Base-by-base conservation (phyloP, 1,140 invertebrate genomes). In the Drosophila tristis region DNA sequence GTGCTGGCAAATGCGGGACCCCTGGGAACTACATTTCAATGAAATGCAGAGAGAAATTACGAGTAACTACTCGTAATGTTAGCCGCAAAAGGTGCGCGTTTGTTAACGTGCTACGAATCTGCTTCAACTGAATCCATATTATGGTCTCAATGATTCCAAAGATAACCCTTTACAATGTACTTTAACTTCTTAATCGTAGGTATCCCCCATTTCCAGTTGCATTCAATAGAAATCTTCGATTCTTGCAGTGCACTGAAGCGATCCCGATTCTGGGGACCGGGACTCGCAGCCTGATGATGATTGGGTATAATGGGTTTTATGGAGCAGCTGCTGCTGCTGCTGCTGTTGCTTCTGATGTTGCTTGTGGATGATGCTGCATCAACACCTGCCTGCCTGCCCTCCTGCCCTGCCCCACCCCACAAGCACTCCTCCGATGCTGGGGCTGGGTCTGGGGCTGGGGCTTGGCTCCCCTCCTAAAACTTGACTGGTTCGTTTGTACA, bases 241-340 rank as follows among this genome's bases (percentile, higher is more conserved):
- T 65, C 20, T 15, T 23, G 7, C 0, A 59, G 71, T 75, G 72
- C 31, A 26, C 49, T 23, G 39, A 71, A 58, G 20, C 74, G 74
- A 76, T 76, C 73, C 74, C 74, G 49, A 77, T 77, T 76, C 64
- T 58, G 74, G 48, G 61, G 71, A 74, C 71, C 71, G 64, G 49
- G 64, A 74, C 61, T 77, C 74, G 35, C 58, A 72, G 74, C 78
- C 84, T 87, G 79, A 89, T 89, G 84, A 87, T 87, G 84, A 87
- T 87, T 87, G 84, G 84, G 84, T 89, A 87, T 87, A 87, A 87
- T 87, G 84, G 84, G 84, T 89, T 89, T 87, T 87, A 87, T 87
- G 84, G 84, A 87, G 84, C 84, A 87, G 84, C 84, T 87, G 84
- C 82, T 84, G 74, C 77, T 80, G 72, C 42, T 56, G 50, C 15